Evolutionary conservation across 2,888 invertebrate species (phyloP), one percentile per base, ranked within the genome.

Genomic region (Drosophila longiperda): DNA sequence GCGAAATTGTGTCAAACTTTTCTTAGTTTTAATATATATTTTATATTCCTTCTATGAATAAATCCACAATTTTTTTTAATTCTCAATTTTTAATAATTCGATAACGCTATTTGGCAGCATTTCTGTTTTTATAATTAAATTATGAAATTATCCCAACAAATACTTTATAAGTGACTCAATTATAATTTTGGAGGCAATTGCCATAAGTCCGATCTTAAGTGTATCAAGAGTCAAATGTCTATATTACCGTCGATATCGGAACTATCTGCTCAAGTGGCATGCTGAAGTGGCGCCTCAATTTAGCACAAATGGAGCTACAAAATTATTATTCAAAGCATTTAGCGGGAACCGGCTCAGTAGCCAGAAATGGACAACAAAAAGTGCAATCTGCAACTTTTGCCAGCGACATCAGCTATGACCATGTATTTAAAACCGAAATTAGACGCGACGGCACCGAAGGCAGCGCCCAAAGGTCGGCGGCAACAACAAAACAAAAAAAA

Each of bases 391-490:
- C 78, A 84, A 85, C 85, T 78, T 87, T 83, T 74, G 83, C 73
- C 76, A 50, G 55, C 59, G 68, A 76, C 78, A 85, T 84, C 81
- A 85, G 81, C 81, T 82, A 67, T 75, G 71, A 62, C 64, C 75
- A 85, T 85, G 87, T 84, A 83, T 87, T 85, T 83, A 83, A 85
- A 85, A 83, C 85, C 81, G 66, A 85, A 85, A 85, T 87, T 85
- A 85, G 84, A 85, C 86, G 74, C 81, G 83, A 77, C 83, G 83
- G 76, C 75, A 76, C 75, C 68, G 40, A 72, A 57, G 63, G 69
- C 63, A 78, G 70, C 82, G 79, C 87, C 82, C 74, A 86, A 86
- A 86, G 82, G 82, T 81, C 83, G 73, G 52, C 60, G 68, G 32
- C 29, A 65, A 32, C 59, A 60, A 36, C 52, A 42, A 58, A 53